Percentiles rank a stretch among this genome's conserved stretches.
phyloP scores from a whole-genome alignment of 1,140 invertebrate species.

The Leptopilina boulardi region DNA sequence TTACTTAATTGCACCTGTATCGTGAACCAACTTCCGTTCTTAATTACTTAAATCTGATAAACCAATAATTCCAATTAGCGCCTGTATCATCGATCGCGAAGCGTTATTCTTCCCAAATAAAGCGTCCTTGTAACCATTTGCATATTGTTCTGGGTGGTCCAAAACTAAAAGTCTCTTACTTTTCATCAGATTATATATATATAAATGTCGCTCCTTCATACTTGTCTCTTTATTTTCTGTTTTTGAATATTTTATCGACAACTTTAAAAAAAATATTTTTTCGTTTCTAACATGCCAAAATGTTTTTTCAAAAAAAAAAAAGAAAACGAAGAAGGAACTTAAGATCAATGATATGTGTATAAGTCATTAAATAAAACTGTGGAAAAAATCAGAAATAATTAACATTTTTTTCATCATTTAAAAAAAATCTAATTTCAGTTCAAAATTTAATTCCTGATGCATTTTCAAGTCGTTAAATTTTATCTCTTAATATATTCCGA shows the following conservation, averaged over 20 bases:
- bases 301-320: no score
- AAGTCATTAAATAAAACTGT: no score
- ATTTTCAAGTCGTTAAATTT: not conserved
- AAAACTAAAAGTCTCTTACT: conserved; percentile 18
- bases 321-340: no score
- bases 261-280: not conserved
- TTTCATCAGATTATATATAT: not conserved
- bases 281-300: not conserved
- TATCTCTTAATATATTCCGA: not conserved
- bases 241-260: conserved; percentile 4
- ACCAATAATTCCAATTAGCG: conserved; percentile 59
- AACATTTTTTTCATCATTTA: no score
- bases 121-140: conserved; percentile 18
- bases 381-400: no score
- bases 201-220: no score
- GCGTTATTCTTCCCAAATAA: conserved; percentile 49
- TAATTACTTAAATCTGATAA: conserved; percentile 58
- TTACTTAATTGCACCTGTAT: conserved; percentile 48
- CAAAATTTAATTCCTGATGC: no score
- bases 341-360: no score
- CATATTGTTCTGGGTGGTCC: conserved; percentile 27
- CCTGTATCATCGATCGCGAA: conserved; percentile 47
- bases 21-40: conserved; percentile 46
- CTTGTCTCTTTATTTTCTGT: not conserved
- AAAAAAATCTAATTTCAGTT: no score